Evolutionary conservation across 2,113 vertebrate species (phyloP), one percentile per base, ranked within the genome.

Genomic region (Ibidorhyncha struthersii): DNA sequence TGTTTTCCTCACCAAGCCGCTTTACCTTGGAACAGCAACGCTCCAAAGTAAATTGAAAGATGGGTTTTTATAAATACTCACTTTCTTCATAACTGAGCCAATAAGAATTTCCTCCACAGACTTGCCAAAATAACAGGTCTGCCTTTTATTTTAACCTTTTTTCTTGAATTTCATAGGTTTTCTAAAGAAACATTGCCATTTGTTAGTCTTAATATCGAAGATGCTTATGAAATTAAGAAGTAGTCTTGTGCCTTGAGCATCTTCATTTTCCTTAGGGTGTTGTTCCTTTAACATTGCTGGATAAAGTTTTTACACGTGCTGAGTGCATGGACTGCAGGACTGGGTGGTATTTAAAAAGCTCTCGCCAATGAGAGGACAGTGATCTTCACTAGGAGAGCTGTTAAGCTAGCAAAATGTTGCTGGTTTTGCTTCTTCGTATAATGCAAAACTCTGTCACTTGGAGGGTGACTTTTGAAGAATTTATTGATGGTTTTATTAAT

Each of bases 61-160:
- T 93, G 79, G 87, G 79, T 71, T 80, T 93, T 91, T 77, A 40
- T 77, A 90, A 92, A 88, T 79, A 94, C 72, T 43, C 50, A 62
- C 62, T 91, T 83, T 65, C 63, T 76, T 90, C 82, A 59, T 72
- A 90, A 74, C 76, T 63, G 80, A 83, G 79, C 84, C 86, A 89
- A 73, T 79, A 59, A 80, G 96, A 93, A 95, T 96, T 95, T 96
- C 94, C 93, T 96, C 70, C 82, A 45, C 17, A 55, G 85, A 43
- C 45, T 94, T 95, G 82, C 89, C 91, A 96, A 92, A 82, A 89
- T 45, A 83, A 34, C 52, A 81, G 45, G 21, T 95, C 95, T 86
- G 69, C 73, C 72, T 89, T 94, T 92, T 76, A 50, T 70, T 94
- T 91, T 58, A 83, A 49, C 18, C 50, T 45, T 27, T 93, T 63